Conservation (phyloP, 2,888 invertebrate species). For the Anodontia alba region DNA sequence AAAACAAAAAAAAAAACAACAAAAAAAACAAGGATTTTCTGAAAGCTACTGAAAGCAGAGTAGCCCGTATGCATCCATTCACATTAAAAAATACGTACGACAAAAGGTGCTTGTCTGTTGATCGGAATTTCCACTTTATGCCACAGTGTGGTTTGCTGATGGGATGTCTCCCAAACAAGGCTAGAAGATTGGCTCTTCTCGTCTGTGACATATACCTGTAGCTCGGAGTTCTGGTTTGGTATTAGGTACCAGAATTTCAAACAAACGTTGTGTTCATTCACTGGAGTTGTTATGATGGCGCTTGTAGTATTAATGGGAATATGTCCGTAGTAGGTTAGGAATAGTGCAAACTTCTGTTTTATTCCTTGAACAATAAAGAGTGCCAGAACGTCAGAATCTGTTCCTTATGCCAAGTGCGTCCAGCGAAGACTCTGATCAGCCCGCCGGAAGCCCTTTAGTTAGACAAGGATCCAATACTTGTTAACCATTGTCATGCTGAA, state of each 20-base stretch:
- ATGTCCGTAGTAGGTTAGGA: conserved; percentile 39
- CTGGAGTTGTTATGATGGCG: conserved; percentile 19
- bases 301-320: conserved; percentile 8
- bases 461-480: no score
- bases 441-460: no score
- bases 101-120: not conserved
- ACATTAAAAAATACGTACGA: not conserved
- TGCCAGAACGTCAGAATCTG: no score
- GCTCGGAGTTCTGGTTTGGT: conserved; percentile 51
- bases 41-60: no score
- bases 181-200: not conserved
- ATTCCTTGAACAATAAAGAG: conserved; percentile 17
- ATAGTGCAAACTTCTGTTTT: conserved; percentile 40
- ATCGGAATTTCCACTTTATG: conserved; percentile 33
- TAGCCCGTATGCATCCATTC: no score
- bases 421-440: no score
- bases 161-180: conserved; percentile 28
- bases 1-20: no score
- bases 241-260: conserved; percentile 51
- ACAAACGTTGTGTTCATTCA: conserved; percentile 22
- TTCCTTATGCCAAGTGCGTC: no score
- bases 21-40: no score
- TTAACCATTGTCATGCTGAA: no score
- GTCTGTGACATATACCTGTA: conserved; percentile 27
- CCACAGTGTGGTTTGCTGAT: conserved; percentile 39